Percentiles rank a stretch among this genome's conserved stretches.
These are phyloP conservation scores for Rhopalosiphum nymphaeae DNA, from an alignment of 2,888 invertebrate genomes.

Conservation along the genomic window DNA sequence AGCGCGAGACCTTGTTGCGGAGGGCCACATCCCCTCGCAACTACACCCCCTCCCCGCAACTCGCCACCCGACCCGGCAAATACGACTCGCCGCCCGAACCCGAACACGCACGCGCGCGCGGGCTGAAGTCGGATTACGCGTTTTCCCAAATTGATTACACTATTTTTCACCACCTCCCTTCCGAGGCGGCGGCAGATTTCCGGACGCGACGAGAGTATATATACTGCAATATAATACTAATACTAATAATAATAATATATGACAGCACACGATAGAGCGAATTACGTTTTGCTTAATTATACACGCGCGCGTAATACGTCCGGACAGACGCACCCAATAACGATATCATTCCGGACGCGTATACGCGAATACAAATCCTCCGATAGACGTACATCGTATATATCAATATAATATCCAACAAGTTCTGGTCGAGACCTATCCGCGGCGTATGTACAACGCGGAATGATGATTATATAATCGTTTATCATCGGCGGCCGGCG, in stretches of 20 bases:
- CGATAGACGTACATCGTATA: no score
- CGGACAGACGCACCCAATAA: neutral
- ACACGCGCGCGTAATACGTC: neutral
- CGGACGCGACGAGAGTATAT: neutral
- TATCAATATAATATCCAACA: no score
- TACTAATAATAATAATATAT: neutral
- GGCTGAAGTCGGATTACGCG: neutral
- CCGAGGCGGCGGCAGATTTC: neutral
- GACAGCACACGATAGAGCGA: neutral
- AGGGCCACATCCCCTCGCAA: neutral
- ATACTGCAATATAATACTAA: neutral
- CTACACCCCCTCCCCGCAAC: no score
- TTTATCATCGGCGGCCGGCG: neutral
- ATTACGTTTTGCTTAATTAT: neutral
- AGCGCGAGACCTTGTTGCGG: neutral
- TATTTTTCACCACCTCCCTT: neutral
- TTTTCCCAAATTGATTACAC: constrained; percentile 2
- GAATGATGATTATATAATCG: neutral
- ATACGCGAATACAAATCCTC: no score
- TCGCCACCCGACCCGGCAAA: neutral
- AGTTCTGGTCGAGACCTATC: no score
- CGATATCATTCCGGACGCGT: neutral
- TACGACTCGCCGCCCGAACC: neutral
- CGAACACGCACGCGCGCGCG: neutral
- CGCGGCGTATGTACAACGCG: no score